Evolutionary conservation across 1,140 invertebrate species (phyloP).

Genomic region (Pseudomyrmex dendroicus): DNA sequence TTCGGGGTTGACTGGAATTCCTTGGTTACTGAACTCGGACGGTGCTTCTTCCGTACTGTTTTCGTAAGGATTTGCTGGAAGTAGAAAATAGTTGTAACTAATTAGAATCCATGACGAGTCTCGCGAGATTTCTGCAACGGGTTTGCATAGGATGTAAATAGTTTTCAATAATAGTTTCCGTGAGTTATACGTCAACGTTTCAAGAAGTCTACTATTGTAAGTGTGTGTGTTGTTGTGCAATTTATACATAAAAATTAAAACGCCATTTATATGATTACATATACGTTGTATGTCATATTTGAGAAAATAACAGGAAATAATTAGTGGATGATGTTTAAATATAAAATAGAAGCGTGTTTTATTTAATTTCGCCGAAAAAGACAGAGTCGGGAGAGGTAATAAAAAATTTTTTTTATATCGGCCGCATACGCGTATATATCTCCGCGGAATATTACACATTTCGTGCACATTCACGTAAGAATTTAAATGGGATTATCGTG

Average conservation of each 20-base stretch:
- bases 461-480: constrained; percentile 8
- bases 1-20: constrained; percentile 85
- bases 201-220: background rate
- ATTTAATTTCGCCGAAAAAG: background rate
- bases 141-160: background rate
- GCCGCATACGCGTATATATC: background rate
- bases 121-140: constrained; percentile 1
- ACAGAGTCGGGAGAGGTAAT: background rate
- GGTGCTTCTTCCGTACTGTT: constrained; percentile 88
- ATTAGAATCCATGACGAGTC: constrained; percentile 39
- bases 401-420: background rate
- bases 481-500: constrained; percentile 30
- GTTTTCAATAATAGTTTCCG: background rate
- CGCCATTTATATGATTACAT: background rate
- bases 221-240: background rate
- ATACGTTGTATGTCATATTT: constrained; percentile 1
- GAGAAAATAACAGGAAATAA: background rate
- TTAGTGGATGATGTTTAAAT: background rate
- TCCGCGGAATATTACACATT: constrained; percentile 12
- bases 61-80: constrained; percentile 81
- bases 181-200: background rate
- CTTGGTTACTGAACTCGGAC: constrained; percentile 84
- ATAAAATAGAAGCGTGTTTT: background rate
- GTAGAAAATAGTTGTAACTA: constrained; percentile 55
- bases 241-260: background rate